Evolutionary conservation across 2,113 vertebrate genomes (phyloP), one percentile per base, ranked within the genome.

Genomic region (Carassius auratus): DNA sequence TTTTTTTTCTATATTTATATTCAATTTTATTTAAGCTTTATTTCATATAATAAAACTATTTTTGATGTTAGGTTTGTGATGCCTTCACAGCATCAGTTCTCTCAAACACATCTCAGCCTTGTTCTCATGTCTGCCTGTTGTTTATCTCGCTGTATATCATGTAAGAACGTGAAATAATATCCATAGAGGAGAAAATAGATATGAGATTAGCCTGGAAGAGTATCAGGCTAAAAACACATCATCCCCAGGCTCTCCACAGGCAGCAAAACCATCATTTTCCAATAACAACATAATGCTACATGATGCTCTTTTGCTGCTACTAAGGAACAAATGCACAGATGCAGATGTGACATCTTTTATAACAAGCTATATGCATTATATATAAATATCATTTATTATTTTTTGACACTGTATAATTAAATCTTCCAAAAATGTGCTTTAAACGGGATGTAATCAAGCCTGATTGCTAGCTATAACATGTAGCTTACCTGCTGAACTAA

Each of bases 181-280:
- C 26, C 30, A 50, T 50, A 15, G n/a, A 76, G 42, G 19, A 19
- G 69, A 21, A 13, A 50, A 50, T 78, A 76, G 83, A 74, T 87
- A 61, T 55, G 26, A 81, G 69, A 85, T 76, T 81, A 82, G 79
- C 83, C 74, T 71, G 9, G 30, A 23, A 76, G 36, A 85, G 62
- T 14, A 14, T 23, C 19, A 33, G 55, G 23, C 59, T 33, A 77
- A 77, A 55, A 55, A 26, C 17, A 42, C 52, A 45, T 57, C 19
- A 69, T 61, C 74, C 75, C 8, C 5, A 78, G 76, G 68, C 76
- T 69, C 73, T 68, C 26, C 14, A 23, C 45, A 42, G 23, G 14
- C 59, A 42, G 4, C 61, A 71, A 52, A 42, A 42, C 68, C 68
- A 71, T 19, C 3, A 71, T 38, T 71, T 71, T 42, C 14, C 8